These are phyloP conservation scores for Acropora tenuis DNA, from an alignment of 64 coral and sea anemone species.

Conservation along the genomic window DNA sequence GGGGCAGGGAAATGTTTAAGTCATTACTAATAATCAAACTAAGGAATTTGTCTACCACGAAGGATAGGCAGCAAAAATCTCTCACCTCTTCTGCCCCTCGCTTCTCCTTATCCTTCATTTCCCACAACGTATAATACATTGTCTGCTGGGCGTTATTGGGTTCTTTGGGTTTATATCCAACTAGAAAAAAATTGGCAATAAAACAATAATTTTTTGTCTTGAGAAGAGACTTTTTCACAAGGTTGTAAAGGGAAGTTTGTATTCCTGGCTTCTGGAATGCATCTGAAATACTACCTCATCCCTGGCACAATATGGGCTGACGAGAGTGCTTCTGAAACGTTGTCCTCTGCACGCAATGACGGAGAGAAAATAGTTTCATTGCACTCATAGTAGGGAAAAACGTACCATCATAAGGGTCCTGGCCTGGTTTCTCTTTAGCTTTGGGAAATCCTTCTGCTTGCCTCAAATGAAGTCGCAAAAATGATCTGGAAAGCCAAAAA, in stretches of 20 bases:
- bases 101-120: slow-evolving; percentile 89
- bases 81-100: slow-evolving; percentile 82
- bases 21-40: no score
- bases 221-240: background rate
- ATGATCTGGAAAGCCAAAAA: slow-evolving; percentile 47
- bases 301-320: no score
- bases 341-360: no score
- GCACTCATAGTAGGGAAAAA: background rate
- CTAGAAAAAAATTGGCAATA: background rate
- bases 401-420: slow-evolving; percentile 81
- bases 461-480: slow-evolving; percentile 80
- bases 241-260: no score
- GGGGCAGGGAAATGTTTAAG: background rate
- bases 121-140: slow-evolving; percentile 93
- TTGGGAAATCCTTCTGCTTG: slow-evolving; percentile 86
- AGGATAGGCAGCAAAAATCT: background rate
- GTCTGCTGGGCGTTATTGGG: slow-evolving; percentile 77
- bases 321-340: no score
- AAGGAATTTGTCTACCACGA: no score
- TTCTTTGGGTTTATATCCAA: slow-evolving; percentile 54
- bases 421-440: slow-evolving; percentile 75
- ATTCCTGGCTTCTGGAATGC: no score
- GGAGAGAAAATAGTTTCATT: background rate
- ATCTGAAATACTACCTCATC: no score
- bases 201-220: background rate